Evolutionary conservation across 2,113 vertebrate genomes (phyloP).

Genomic region (Cheilinus undulatus): DNA sequence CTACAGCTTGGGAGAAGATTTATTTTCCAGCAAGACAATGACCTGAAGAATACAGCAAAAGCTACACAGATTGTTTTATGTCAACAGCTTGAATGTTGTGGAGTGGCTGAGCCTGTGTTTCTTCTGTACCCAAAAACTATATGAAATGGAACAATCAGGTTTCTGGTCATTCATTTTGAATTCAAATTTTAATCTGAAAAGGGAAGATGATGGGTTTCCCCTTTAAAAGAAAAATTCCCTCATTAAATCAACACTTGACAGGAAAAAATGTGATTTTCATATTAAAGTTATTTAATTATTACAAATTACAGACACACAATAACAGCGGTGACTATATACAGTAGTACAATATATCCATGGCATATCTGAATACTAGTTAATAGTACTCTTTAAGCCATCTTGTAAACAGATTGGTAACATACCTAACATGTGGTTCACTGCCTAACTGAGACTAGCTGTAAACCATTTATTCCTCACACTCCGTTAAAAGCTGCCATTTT

Average conservation of each 20-base stretch:
- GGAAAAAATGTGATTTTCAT: not conserved
- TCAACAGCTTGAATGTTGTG: no score
- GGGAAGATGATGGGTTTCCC: not conserved
- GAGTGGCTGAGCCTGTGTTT: no score
- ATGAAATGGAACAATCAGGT: not conserved
- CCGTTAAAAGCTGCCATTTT: conserved; percentile 36
- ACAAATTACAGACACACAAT: not conserved
- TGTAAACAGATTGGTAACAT: not conserved
- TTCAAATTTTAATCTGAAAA: not conserved
- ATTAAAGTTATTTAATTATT: conserved; percentile 7
- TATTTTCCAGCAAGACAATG: no score
- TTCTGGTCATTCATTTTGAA: not conserved
- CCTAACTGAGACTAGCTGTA: not conserved
- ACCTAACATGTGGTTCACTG: not conserved
- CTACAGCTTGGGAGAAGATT: no score
- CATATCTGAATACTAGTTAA: not conserved
- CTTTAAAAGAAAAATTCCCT: not conserved
- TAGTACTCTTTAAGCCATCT: not conserved
- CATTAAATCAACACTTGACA: not conserved
- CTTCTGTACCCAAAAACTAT: no score
- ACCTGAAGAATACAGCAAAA: no score
- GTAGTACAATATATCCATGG: not conserved
- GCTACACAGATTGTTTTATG: no score
- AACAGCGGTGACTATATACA: not conserved
- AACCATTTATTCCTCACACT: not conserved